Evolutionary conservation across 2,888 invertebrate genomes (phyloP).

Genomic region (Diploptera punctata): DNA sequence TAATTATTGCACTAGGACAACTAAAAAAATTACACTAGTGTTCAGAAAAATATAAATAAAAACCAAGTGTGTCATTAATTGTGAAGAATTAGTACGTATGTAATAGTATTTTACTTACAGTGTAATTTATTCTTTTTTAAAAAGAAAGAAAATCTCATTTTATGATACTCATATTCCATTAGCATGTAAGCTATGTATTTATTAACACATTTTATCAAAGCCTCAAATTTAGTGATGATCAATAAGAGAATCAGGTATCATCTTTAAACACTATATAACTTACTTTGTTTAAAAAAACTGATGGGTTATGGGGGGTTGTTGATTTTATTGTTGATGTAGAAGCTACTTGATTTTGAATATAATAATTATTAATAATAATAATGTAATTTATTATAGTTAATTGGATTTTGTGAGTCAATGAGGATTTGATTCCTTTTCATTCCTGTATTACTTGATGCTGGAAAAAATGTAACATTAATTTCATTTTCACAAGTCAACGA

Average conservation of each 20-base stretch:
- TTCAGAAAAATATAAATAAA: slow-evolving; percentile 20
- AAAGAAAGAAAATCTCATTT: slow-evolving; percentile 25
- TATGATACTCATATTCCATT: slow-evolving; percentile 18
- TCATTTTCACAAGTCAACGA: slow-evolving; percentile 1
- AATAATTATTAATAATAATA: slow-evolving; percentile 18
- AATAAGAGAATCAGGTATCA: slow-evolving; percentile 27
- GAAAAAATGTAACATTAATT: neutral
- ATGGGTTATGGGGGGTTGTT: slow-evolving; percentile 29
- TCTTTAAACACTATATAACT: no score
- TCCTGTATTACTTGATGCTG: neutral
- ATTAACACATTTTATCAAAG: slow-evolving; percentile 11
- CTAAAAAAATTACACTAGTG: slow-evolving; percentile 26
- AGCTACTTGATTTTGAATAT: slow-evolving; percentile 24
- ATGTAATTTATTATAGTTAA: slow-evolving; percentile 1
- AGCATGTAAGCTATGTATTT: slow-evolving; percentile 24
- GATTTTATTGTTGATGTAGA: slow-evolving; percentile 34
- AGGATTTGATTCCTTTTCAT: neutral
- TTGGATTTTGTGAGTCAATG: neutral
- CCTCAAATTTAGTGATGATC: slow-evolving; percentile 11
- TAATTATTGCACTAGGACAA: slow-evolving; percentile 8
- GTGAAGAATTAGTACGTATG: slow-evolving; percentile 15
- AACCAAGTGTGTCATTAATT: slow-evolving; percentile 27
- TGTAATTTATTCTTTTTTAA: slow-evolving; percentile 31
- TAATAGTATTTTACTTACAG: slow-evolving; percentile 27
- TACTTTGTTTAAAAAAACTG: slow-evolving; percentile 23